Percentiles rank a stretch among this genome's conserved stretches.
Conservation (phyloP, 2,797 vertebrate genomes). For the Gallinago nigripennis region DNA sequence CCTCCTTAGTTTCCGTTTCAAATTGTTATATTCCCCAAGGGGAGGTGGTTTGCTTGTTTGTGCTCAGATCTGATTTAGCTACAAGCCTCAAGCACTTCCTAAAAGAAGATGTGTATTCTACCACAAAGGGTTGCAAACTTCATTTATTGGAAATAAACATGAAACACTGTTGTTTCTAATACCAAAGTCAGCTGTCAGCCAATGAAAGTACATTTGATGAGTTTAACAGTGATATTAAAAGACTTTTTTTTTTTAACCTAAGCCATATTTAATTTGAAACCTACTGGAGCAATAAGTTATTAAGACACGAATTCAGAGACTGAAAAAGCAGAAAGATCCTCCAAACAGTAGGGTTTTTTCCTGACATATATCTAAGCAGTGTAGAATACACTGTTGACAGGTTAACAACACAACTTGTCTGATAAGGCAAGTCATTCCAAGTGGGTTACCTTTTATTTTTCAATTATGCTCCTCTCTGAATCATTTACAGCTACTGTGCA, state of each 20-base stretch:
- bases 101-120: neutral
- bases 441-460: neutral
- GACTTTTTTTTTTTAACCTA: neutral
- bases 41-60: neutral
- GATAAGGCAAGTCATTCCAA: neutral
- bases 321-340: neutral
- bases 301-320: neutral
- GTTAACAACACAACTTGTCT: neutral
- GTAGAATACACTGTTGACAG: neutral
- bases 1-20: neutral
- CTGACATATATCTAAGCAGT: neutral
- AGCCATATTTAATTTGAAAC: neutral
- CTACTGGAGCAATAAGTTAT: neutral
- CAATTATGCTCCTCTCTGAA: neutral
- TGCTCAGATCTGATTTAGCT: neutral
- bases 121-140: neutral
- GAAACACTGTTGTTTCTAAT: neutral
- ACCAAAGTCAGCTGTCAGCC: neutral
- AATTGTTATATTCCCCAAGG: neutral
- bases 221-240: neutral
- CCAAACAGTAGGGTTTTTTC: neutral
- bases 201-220: neutral
- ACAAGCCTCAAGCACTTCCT: conserved; percentile 2
- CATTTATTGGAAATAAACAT: neutral
- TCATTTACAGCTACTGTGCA: neutral